A percentile compares a stretch with the other conserved stretches of the same genome.
These are phyloP conservation scores for Ispidina lecontei DNA, from an alignment of 2,797 vertebrate species.

Conservation along the genomic window DNA sequence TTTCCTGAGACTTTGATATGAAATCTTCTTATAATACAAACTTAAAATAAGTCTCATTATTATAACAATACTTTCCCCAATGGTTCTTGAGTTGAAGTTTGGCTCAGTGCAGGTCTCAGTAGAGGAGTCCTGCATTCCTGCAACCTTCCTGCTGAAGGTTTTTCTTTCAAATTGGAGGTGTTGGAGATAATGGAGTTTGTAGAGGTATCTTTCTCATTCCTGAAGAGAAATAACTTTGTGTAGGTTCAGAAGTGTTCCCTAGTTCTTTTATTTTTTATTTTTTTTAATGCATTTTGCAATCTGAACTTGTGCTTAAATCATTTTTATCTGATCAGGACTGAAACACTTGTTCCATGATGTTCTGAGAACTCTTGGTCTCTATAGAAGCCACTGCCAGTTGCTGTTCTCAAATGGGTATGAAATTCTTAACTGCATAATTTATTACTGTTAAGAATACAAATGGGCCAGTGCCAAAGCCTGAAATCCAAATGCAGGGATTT, in stretches of 20 bases:
- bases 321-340: not conserved
- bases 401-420: not conserved
- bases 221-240: not conserved
- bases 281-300: not conserved
- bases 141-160: not conserved
- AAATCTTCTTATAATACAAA: not conserved
- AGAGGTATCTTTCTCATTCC: not conserved
- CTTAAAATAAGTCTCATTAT: not conserved
- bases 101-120: not conserved
- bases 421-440: conserved; percentile 17
- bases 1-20: not conserved
- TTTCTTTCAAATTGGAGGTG: too few relatives aligned
- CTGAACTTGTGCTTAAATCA: not conserved
- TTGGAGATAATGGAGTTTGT: not conserved
- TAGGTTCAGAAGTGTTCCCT: not conserved
- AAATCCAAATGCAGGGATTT: not conserved
- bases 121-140: too few relatives aligned
- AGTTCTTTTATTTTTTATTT: fast-evolving
- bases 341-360: not conserved
- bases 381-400: not conserved
- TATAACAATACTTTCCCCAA: not conserved
- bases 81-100: not conserved
- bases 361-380: not conserved
- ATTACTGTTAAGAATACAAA: not conserved
- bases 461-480: not conserved